Percentiles rank a stretch among this genome's conserved stretches.
Conservation (phyloP, 2,888 invertebrate species). For the Dicranocentrus wangi region DNA sequence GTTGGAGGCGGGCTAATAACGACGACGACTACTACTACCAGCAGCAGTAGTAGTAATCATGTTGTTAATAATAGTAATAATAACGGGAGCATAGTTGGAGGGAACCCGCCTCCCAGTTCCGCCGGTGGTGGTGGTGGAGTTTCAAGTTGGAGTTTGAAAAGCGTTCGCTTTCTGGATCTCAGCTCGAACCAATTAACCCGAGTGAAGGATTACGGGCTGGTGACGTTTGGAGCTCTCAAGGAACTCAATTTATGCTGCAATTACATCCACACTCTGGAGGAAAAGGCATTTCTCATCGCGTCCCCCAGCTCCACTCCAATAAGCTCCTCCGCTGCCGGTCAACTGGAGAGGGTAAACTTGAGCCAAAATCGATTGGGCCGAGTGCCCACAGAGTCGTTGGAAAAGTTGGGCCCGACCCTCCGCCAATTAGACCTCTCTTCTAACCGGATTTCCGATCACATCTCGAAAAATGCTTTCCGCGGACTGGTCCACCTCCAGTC, state of each 20-base stretch:
- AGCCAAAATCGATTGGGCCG: conserved; percentile 69
- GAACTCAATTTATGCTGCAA: conserved; percentile 71
- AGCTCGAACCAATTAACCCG: conserved; percentile 70
- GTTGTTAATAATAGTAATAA: not conserved
- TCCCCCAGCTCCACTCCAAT: not conserved
- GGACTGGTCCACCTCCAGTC: conserved; percentile 57
- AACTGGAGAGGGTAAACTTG: conserved; percentile 67
- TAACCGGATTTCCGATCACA: conserved; percentile 68
- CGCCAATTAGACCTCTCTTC: conserved; percentile 68
- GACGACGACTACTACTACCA: too few relatives aligned
- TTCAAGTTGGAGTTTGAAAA: conserved; percentile 63
- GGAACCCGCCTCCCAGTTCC: not conserved
- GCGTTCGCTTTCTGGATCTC: conserved; percentile 64
- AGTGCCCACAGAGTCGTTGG: conserved; percentile 67
- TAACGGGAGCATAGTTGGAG: too few relatives aligned
- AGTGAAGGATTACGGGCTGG: conserved; percentile 66
- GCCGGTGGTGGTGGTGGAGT: conserved; percentile 11
- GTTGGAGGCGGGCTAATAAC: conserved; percentile 24
- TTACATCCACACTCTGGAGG: conserved; percentile 71
- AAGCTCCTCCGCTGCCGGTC: conserved; percentile 20
- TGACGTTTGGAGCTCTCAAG: conserved; percentile 62
- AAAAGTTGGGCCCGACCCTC: conserved; percentile 66
- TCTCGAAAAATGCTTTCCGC: conserved; percentile 66
- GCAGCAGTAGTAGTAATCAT: conserved; percentile 23
- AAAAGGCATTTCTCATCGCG: conserved; percentile 62